A percentile compares a stretch with the other conserved stretches of the same genome.
phyloP scores from a whole-genome alignment of 2,113 vertebrate species.

The zebrafish (Danio rerio) region DNA sequence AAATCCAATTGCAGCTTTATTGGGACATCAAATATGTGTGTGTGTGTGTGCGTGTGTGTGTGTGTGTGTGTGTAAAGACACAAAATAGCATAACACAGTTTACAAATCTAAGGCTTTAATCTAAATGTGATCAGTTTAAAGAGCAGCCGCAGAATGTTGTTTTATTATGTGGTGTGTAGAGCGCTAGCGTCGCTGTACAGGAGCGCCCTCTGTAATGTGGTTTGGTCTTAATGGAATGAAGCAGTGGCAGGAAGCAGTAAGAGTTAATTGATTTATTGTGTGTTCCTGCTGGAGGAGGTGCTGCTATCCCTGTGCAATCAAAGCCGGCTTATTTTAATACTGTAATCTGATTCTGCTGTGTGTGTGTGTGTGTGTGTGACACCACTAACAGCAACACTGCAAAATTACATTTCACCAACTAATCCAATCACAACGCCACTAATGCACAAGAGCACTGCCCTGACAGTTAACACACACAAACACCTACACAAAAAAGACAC shows the following conservation, averaged over 20 bases:
- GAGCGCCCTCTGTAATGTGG: background rate
- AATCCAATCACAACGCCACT: conserved; percentile 27
- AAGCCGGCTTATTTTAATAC: background rate
- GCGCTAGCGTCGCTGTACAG: background rate
- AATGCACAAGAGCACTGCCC: conserved; percentile 7
- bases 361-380: conserved; percentile 7
- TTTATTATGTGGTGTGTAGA: background rate
- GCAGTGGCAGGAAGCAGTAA: background rate
- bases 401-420: conserved; percentile 17
- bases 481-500: background rate
- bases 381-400: conserved; percentile 8
- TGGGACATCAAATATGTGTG: too few relatives aligned
- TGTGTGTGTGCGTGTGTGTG: background rate
- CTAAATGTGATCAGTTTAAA: background rate
- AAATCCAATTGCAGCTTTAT: too few relatives aligned
- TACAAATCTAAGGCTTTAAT: too few relatives aligned
- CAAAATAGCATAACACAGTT: too few relatives aligned
- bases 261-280: conserved; percentile 34
- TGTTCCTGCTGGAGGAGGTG: conserved; percentile 21
- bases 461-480: background rate
- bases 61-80: background rate
- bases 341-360: conserved; percentile 2
- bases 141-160: background rate
- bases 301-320: conserved; percentile 16
- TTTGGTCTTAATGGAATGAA: conserved; percentile 16